Evolutionary conservation across 2,888 invertebrate genomes (phyloP), one percentile per base, ranked within the genome.

Genomic region (Listrodromus nycthemerus): DNA sequence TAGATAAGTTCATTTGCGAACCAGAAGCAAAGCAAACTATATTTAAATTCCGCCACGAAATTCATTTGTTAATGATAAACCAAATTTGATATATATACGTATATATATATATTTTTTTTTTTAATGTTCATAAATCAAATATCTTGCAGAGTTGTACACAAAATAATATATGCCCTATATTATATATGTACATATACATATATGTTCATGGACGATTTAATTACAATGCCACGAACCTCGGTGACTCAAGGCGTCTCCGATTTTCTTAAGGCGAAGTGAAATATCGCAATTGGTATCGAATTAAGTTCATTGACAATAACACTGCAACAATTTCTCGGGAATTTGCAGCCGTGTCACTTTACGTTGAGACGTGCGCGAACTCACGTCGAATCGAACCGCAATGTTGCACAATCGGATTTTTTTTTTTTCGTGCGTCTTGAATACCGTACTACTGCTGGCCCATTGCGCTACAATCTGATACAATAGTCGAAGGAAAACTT

Each of bases 401-500:
- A 27, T n/a, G 37, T 79, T 33, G 19, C 37, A 50, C 27, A 24
- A 58, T 77, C 30, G 21, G 30, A 7, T 58, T 5, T 19, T 55
- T 55, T 24, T 61, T 61, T 61, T 30, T n/a, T 16, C 30, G 61
- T 30, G 61, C 30, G 30, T 61, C 16, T 61, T 24, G 70, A 71
- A 71, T 55, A 58, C 37, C 3, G 55, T 71, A 71, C 55, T 16
- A 33, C 19, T 8, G 7, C n/a, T 24, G 55, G 21, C 24, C 41
- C 24, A 70, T 33, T 37, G 55, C 55, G 37, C 24, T 55, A n/a
- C 30, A 61, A 24, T 27, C 6, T 33, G 37, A 19, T 70, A 27
- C 4, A 24, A 10, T 65, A 86, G 87, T 74, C 13, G 80, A 85
- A 73, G 88, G 86, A 24, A 89, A 52, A 80, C 70, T 80, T 63